Evolutionary conservation across 2,888 invertebrate species (phyloP).

Genomic region (Aradus depressus): DNA sequence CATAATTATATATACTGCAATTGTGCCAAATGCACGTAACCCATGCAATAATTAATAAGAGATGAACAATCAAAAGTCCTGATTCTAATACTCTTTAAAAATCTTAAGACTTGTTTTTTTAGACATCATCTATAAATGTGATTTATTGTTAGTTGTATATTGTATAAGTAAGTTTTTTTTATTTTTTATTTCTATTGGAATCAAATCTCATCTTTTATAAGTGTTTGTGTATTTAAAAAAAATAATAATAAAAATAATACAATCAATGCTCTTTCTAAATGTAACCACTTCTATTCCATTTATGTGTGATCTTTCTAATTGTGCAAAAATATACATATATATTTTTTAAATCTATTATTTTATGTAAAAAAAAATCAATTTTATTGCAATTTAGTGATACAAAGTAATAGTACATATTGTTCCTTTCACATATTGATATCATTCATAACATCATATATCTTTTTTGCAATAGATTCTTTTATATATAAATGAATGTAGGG

Average conservation of each 20-base stretch:
- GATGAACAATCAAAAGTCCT: slow-evolving; percentile 18
- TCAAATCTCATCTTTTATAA: slow-evolving; percentile 4
- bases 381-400: no score
- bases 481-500: no score
- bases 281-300: no score
- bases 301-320: no score
- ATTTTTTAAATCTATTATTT: no score
- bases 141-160: slow-evolving; percentile 15
- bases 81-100: slow-evolving; percentile 19
- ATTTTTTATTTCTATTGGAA: slow-evolving; percentile 10
- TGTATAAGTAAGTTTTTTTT: slow-evolving; percentile 15
- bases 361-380: no score
- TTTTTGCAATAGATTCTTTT: no score
- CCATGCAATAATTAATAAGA: slow-evolving; percentile 18
- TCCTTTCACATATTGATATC: no score
- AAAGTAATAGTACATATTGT: no score
- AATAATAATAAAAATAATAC: not conserved
- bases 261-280: not conserved
- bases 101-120: slow-evolving; percentile 18
- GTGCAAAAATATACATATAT: no score
- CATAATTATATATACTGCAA: no score
- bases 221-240: slow-evolving; percentile 4
- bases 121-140: slow-evolving; percentile 10
- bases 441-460: no score
- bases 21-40: slow-evolving; percentile 17